Conservation (phyloP, 1,140 invertebrate species). For the Alviniconcha marisindica region DNA sequence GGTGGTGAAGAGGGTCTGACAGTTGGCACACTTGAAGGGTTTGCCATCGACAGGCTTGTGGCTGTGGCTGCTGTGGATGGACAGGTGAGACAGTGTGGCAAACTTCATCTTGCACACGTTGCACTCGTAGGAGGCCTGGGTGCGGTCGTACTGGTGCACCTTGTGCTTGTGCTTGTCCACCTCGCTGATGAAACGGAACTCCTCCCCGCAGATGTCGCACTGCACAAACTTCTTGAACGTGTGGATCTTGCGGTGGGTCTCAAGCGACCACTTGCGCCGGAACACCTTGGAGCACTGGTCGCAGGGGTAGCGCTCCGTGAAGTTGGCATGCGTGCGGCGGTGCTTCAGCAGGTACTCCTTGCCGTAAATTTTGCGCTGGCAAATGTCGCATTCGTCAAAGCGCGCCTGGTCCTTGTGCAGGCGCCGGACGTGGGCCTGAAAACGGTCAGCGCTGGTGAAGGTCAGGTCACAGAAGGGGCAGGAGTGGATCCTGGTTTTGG, state of each 20-base stretch:
- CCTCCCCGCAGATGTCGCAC: conserved; percentile 50
- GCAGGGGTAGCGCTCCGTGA: conserved; percentile 38
- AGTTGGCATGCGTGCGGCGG: conserved; percentile 27
- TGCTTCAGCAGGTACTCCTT: conserved; percentile 43
- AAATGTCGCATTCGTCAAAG: conserved; percentile 37
- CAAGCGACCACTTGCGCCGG: conserved; percentile 44
- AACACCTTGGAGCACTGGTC: conserved; percentile 48
- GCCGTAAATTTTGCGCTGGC: conserved; percentile 38
- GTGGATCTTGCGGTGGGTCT: conserved; percentile 47
- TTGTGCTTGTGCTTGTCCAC: conserved; percentile 49
- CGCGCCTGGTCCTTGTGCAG: conserved; percentile 40
- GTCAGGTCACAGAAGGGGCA: conserved; percentile 43
- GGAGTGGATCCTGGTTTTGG: conserved; percentile 10
- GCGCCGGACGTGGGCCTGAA: conserved; percentile 36
- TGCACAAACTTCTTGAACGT: conserved; percentile 47
- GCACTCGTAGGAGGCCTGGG: conserved; percentile 40
- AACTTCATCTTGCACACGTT: conserved; percentile 44
- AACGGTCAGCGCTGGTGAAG: conserved; percentile 37
- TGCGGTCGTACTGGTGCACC: conserved; percentile 44
- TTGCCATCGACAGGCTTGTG: conserved; percentile 36
- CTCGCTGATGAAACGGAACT: conserved; percentile 49
- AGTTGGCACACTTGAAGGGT: conserved; percentile 47
- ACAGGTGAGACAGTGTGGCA: conserved; percentile 43
- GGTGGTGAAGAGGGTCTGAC: conserved; percentile 28
- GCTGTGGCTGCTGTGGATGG: conserved; percentile 43